phyloP scores from a whole-genome alignment of 2,888 invertebrate species.

The Drosophila multiciliata region DNA sequence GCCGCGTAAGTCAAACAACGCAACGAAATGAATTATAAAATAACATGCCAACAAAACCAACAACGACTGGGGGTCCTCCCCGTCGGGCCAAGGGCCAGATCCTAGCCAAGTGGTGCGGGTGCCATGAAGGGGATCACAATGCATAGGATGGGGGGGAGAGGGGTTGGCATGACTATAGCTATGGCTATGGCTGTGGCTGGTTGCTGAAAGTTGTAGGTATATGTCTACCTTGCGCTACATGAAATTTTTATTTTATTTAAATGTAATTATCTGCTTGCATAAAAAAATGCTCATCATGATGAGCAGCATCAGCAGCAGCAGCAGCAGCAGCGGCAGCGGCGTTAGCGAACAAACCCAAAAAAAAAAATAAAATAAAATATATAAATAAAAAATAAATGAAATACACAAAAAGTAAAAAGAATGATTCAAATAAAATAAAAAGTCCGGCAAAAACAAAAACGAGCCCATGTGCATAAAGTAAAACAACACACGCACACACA shows the following conservation, averaged over 20 bases:
- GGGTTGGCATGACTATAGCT: constrained; percentile 11
- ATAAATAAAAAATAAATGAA: constrained; percentile 27
- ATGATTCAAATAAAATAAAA: constrained; percentile 12
- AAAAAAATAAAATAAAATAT: constrained; percentile 21
- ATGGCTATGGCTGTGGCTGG: constrained; percentile 1
- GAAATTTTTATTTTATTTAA: constrained; percentile 85
- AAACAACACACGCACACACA: constrained; percentile 42
- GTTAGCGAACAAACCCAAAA: constrained; percentile 27
- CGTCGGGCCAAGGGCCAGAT: constrained; percentile 28
- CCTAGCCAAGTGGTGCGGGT: constrained; percentile 23
- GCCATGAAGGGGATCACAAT: background rate
- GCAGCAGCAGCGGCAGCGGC: constrained; percentile 40
- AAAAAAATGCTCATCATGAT: constrained; percentile 82
- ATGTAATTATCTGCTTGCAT: constrained; percentile 85
- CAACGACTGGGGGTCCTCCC: constrained; percentile 29
- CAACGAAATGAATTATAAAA: constrained; percentile 81
- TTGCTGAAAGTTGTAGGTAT: constrained; percentile 15
- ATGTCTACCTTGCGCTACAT: constrained; percentile 68
- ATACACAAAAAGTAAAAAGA: constrained; percentile 25
- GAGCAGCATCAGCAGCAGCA: constrained; percentile 45
- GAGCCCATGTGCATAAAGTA: constrained; percentile 60
- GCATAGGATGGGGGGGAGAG: background rate
- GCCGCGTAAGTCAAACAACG: constrained; percentile 74
- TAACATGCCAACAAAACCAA: constrained; percentile 76
- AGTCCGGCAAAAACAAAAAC: constrained; percentile 28